phyloP scores from a whole-genome alignment of 2,888 invertebrate species.

The Brenthis ino region DNA sequence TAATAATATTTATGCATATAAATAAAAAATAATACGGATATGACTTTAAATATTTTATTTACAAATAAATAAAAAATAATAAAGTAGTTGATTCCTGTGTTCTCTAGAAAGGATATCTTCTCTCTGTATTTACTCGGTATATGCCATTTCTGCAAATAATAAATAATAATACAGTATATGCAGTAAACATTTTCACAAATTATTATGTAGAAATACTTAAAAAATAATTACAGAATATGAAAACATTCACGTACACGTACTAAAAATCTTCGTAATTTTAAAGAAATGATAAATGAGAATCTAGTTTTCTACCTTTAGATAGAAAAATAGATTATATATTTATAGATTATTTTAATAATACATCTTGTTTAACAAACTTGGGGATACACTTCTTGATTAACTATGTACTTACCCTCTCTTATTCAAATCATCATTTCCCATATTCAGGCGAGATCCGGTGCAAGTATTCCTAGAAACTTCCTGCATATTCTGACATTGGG shows the following conservation, averaged over 20 bases:
- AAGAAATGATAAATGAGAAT: not conserved
- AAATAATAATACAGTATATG: not conserved
- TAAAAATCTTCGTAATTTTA: not conserved
- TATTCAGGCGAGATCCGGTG: constrained; percentile 48
- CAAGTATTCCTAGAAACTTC: constrained; percentile 58
- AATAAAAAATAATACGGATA: too few relatives aligned
- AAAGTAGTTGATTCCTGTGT: not conserved
- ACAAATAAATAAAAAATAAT: not conserved
- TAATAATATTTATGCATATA: too few relatives aligned
- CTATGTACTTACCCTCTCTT: constrained; percentile 55
- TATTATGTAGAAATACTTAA: not conserved
- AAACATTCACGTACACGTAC: not conserved
- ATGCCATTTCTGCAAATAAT: constrained; percentile 51
- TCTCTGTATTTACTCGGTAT: constrained; percentile 49
- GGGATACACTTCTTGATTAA: too few relatives aligned
- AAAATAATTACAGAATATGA: not conserved
- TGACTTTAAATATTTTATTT: constrained; percentile 1
- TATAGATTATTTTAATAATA: too few relatives aligned
- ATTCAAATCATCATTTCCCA: constrained; percentile 59
- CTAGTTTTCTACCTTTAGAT: not conserved
- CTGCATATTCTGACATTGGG: constrained; percentile 47
- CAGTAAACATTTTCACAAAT: not conserved
- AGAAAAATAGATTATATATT: too few relatives aligned
- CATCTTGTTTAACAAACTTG: too few relatives aligned
- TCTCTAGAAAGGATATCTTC: constrained; percentile 50